These are phyloP conservation scores for Onychomys torridus DNA, from an alignment of 2,797 vertebrate genomes.

Conservation along the genomic window DNA sequence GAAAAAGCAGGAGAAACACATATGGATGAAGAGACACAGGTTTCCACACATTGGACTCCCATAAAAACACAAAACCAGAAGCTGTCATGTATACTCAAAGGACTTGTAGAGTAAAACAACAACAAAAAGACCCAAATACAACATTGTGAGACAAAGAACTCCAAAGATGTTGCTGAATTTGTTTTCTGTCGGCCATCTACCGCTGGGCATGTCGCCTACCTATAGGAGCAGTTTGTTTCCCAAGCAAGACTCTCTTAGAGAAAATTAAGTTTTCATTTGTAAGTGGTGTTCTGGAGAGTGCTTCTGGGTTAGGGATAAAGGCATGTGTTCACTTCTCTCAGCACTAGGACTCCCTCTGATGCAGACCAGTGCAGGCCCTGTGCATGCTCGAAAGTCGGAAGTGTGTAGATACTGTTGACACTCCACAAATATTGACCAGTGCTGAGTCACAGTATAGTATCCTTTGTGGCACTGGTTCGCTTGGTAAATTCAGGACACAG, in stretches of 20 bases:
- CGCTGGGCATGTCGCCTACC: background rate
- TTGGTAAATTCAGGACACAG: background rate
- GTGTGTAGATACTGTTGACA: background rate
- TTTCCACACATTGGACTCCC: background rate
- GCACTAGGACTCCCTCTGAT: background rate
- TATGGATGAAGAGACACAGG: background rate
- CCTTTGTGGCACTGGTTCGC: background rate
- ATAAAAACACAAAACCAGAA: background rate
- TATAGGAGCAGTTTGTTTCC: background rate
- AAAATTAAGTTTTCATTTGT: background rate
- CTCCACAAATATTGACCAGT: background rate
- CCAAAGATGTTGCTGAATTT: no score
- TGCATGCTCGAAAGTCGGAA: background rate
- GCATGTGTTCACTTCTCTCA: background rate
- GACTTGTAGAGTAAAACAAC: background rate
- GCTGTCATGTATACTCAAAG: background rate
- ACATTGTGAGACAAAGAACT: background rate
- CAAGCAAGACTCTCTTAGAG: background rate
- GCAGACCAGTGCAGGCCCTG: background rate
- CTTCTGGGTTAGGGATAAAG: background rate
- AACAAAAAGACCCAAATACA: background rate
- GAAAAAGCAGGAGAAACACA: background rate
- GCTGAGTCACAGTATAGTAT: background rate
- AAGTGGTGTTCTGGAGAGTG: background rate
- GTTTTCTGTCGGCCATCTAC: background rate